A percentile compares a stretch with the other conserved stretches of the same genome.
Conservation (phyloP, 2,113 vertebrate species). For the Phodopus roborovskii region DNA sequence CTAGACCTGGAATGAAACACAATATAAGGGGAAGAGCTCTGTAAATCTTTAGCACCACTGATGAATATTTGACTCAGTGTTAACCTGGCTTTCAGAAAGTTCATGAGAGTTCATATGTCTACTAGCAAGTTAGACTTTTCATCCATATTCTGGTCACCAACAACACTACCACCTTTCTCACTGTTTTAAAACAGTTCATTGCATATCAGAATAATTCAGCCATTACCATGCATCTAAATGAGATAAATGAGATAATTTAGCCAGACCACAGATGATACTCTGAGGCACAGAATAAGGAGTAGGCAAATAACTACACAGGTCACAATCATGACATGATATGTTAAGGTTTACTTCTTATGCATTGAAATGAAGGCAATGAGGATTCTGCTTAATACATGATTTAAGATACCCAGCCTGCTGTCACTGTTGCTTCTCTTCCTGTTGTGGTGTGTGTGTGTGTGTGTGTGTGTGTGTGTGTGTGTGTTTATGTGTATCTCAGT, state of each 20-base stretch:
- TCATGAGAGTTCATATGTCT: neutral
- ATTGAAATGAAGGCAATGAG: neutral
- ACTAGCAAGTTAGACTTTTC: neutral
- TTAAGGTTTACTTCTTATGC: neutral
- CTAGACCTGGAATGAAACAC: neutral
- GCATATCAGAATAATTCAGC: neutral
- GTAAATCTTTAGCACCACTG: neutral
- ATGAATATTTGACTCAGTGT: neutral
- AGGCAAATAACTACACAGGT: neutral
- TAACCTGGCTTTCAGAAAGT: conserved; percentile 13
- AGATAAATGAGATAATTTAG: neutral
- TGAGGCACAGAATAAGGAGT: neutral
- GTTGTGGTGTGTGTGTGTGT: neutral
- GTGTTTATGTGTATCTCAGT: neutral
- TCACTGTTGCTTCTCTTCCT: neutral
- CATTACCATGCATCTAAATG: neutral
- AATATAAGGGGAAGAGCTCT: neutral
- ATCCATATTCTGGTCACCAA: neutral
- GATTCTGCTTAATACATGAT: neutral
- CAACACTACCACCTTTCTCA: neutral
- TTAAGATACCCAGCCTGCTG: neutral
- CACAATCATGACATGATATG: neutral
- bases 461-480: neutral
- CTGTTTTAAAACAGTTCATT: neutral
- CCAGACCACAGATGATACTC: neutral